A percentile compares a stretch with the other conserved stretches of the same genome.
phyloP scores from a whole-genome alignment of 2,888 invertebrate species.

The Idaea dimidiata region DNA sequence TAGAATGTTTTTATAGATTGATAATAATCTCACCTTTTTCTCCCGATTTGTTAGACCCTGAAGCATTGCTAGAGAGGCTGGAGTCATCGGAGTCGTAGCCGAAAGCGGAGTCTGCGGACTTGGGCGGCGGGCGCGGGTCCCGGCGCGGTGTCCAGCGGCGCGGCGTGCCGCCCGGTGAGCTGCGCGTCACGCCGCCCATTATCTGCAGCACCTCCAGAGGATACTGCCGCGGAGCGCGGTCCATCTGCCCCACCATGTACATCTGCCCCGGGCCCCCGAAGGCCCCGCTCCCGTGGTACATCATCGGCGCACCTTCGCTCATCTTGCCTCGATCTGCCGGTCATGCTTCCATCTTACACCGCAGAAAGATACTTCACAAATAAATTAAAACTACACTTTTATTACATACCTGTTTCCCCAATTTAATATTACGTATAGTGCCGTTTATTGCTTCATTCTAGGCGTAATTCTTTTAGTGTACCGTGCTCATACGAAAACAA shows the following conservation, averaged over 20 bases:
- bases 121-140: constrained; percentile 45
- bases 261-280: constrained; percentile 56
- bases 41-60: constrained; percentile 69
- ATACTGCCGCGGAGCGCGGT: constrained; percentile 57
- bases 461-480: constrained; percentile 56
- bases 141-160: constrained; percentile 56
- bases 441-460: constrained; percentile 69
- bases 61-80: constrained; percentile 74
- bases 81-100: constrained; percentile 75
- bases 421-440: constrained; percentile 46
- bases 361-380: background rate
- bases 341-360: constrained; percentile 29
- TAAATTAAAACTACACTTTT: constrained; percentile 40
- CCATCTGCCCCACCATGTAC: constrained; percentile 56
- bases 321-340: constrained; percentile 52
- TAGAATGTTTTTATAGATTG: background rate
- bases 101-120: constrained; percentile 58
- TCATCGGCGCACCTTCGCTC: constrained; percentile 68
- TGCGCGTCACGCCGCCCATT: constrained; percentile 38
- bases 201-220: constrained; percentile 57
- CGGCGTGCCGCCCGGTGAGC: constrained; percentile 40
- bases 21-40: constrained; percentile 56
- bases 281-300: constrained; percentile 63
- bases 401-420: constrained; percentile 49
- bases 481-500: constrained; percentile 58